phyloP scores from a whole-genome alignment of 2,113 vertebrate genomes.

The Crotalus helleri region DNA sequence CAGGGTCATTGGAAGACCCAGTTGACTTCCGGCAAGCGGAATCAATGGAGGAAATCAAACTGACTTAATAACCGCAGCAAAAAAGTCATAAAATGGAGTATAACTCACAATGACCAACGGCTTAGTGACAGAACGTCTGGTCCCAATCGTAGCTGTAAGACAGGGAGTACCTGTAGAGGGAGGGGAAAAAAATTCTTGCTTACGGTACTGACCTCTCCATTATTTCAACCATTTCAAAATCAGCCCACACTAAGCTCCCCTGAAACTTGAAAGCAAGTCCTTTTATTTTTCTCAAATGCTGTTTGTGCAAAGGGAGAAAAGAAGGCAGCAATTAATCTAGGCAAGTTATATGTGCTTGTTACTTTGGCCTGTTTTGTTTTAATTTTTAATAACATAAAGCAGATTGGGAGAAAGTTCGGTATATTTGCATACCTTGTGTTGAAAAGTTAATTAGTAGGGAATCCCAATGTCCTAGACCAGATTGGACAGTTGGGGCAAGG shows the following conservation, averaged over 20 bases:
- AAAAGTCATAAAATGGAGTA: background rate
- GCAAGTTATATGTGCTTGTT: background rate
- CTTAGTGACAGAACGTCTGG: background rate
- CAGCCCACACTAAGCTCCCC: background rate
- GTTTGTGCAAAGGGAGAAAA: background rate
- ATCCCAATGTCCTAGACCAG: background rate
- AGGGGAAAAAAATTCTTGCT: background rate
- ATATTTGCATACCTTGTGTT: background rate
- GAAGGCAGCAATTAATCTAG: background rate
- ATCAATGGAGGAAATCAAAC: background rate
- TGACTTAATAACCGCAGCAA: background rate
- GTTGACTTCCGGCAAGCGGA: background rate
- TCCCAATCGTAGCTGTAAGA: background rate
- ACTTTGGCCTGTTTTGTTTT: background rate
- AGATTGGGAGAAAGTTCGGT: background rate
- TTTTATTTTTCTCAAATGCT: background rate
- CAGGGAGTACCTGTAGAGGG: background rate
- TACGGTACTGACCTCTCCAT: background rate
- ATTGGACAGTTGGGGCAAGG: background rate
- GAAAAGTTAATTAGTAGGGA: background rate
- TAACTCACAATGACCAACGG: background rate
- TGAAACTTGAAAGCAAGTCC: background rate
- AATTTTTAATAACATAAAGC: background rate
- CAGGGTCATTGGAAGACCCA: no score
- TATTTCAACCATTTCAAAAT: background rate